Percentiles rank a stretch among this genome's conserved stretches.
These are phyloP conservation scores for Porphyrio hochstetteri DNA, from an alignment of 2,113 vertebrate genomes.

Conservation along the genomic window DNA sequence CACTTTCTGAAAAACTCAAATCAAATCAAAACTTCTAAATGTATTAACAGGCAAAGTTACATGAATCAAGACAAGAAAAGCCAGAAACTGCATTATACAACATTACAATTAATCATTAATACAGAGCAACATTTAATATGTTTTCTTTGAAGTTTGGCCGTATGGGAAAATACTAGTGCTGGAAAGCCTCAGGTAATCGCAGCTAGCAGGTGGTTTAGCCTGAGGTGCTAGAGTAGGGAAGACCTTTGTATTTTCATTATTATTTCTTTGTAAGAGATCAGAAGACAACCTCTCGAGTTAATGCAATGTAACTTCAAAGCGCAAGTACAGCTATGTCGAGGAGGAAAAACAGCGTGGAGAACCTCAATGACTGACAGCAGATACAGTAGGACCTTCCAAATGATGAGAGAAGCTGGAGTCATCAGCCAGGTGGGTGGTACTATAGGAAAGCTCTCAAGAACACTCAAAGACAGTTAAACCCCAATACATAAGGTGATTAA, in stretches of 20 bases:
- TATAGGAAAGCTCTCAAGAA: neutral
- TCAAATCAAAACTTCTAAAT: neutral
- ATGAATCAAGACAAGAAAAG: neutral
- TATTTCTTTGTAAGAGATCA: conserved; percentile 14
- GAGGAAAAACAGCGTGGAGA: neutral
- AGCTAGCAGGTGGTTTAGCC: conserved; percentile 43
- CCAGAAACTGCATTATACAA: neutral
- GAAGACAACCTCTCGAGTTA: neutral
- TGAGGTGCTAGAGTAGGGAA: neutral
- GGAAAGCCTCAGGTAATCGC: neutral
- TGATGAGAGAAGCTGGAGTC: neutral
- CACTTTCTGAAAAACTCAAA: neutral
- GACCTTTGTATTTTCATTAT: conserved; percentile 2
- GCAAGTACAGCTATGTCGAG: neutral
- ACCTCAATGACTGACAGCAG: neutral
- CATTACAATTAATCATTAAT: neutral
- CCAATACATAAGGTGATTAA: neutral
- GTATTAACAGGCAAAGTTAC: neutral
- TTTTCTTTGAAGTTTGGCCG: conserved; percentile 16
- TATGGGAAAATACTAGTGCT: neutral
- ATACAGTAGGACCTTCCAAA: neutral
- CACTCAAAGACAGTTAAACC: neutral
- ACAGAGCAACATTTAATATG: neutral
- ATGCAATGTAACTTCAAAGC: neutral
- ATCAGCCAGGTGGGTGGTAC: fast-evolving